Base-by-base conservation (phyloP, 2,888 invertebrate genomes). In the Artemia sinica region DNA sequence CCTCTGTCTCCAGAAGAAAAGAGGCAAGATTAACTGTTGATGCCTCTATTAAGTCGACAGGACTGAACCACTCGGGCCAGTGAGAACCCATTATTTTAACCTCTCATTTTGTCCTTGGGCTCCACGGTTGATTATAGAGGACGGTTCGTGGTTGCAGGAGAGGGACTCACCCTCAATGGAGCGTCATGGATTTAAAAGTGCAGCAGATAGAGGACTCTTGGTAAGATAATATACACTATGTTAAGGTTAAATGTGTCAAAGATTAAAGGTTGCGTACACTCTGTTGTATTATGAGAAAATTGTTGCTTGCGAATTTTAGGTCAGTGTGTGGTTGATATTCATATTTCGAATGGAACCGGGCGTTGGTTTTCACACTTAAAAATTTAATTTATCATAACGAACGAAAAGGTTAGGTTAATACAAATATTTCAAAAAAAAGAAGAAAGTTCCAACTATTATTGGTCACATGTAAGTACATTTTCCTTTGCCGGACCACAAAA, bases 1-100 rank as follows among this genome's bases (percentile, higher is more conserved):
- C 28, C 28, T 28, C 1, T 28, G 28, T 28, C 28, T 18, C 51
- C 70, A n/a, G n/a, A n/a, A 82, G 89, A 71, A 94, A 94, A 78
- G 93, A 94, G 76, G 93, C 94, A 0, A 85, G 92, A 73, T 83
- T 97, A n/a, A 87, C 93, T 3, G 84, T 96, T 1, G 93, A 94
- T 78, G 87, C n/a, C n/a, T n/a, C 90, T 0, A 79, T 88, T 49
- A 90, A 88, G 78, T 86, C 87, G 68, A 87, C 89, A 79, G 86
- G 28, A 82, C 86, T 66, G 89, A 91, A 72, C 88, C 88, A 0
- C 84, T 85, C 70, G 91, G 90, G 68, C 90, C 91, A 1, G 89
- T 90, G n/a, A 83, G 94, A n/a, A 13, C 89, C 93, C 0, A 80
- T 96, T 14, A 88, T 91, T 76, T 82, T 96, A 11, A 89, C 86